Evolutionary conservation across 2,113 vertebrate genomes (phyloP).

Genomic region (Phrynosoma blainvillii): DNA sequence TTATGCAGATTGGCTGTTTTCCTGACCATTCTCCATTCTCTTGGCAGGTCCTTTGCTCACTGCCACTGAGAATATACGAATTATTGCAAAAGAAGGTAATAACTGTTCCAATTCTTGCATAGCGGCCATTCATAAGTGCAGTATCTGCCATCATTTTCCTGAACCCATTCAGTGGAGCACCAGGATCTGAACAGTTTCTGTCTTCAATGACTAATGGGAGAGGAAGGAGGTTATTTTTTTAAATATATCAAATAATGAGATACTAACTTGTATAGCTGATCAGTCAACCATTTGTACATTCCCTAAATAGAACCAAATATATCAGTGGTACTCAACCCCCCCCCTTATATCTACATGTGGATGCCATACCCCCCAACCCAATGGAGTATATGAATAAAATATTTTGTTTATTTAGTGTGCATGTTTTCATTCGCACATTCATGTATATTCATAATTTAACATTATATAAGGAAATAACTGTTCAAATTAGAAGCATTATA

Average conservation of each 20-base stretch:
- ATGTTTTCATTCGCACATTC: too few relatives aligned
- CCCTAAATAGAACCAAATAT: background rate
- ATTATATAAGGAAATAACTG: too few relatives aligned
- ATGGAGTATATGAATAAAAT: too few relatives aligned
- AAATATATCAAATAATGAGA: background rate
- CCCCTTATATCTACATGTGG: too few relatives aligned
- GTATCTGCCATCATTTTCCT: constrained; percentile 88
- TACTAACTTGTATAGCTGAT: constrained; percentile 19
- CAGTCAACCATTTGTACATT: constrained; percentile 42
- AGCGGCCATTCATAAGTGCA: constrained; percentile 75
- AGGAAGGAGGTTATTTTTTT: constrained; percentile 41
- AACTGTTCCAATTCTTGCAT: constrained; percentile 81
- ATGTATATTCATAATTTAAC: too few relatives aligned
- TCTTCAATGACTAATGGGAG: constrained; percentile 77
- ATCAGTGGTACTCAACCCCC: too few relatives aligned
- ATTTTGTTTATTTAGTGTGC: too few relatives aligned
- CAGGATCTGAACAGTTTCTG: constrained; percentile 85
- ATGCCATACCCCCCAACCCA: too few relatives aligned
- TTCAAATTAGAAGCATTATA: too few relatives aligned
- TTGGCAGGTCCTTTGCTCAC: constrained; percentile 87
- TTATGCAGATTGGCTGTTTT: constrained; percentile 87
- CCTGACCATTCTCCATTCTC: constrained; percentile 91
- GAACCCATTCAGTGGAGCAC: constrained; percentile 87
- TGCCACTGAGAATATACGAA: constrained; percentile 88
- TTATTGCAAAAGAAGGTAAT: constrained; percentile 92